These are phyloP conservation scores for Lysandra coridon DNA, from an alignment of 2,888 invertebrate species.

Conservation along the genomic window DNA sequence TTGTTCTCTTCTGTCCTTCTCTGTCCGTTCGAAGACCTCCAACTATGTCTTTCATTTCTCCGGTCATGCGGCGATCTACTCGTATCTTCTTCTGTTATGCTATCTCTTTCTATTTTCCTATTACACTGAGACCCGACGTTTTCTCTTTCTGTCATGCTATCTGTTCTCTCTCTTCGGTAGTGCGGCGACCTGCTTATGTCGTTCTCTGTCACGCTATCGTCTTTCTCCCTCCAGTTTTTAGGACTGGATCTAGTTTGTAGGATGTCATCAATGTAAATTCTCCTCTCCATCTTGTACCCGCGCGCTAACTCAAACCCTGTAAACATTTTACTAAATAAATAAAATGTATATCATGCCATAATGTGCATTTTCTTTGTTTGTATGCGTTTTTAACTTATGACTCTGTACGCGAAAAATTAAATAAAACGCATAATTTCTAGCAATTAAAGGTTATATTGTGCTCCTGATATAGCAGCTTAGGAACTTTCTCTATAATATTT, in stretches of 20 bases:
- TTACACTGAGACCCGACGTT: background rate
- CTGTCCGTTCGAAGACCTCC: background rate
- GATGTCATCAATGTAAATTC: slow-evolving; percentile 75
- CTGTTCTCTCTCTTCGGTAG: background rate
- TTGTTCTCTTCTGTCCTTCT: background rate
- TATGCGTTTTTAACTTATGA: too few species aligned
- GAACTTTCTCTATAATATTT: too few species aligned
- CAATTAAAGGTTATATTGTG: too few species aligned
- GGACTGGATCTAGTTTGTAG: slow-evolving; percentile 43
- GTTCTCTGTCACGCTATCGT: background rate
- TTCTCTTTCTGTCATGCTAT: background rate
- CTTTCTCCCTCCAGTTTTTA: background rate
- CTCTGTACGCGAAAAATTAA: too few species aligned
- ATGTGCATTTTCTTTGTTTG: too few species aligned
- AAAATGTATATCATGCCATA: background rate
- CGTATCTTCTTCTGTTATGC: background rate
- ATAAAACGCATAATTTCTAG: too few species aligned
- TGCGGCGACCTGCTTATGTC: background rate
- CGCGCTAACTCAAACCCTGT: slow-evolving; percentile 82
- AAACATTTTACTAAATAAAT: slow-evolving; percentile 40
- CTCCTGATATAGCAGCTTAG: too few species aligned
- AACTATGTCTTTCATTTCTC: background rate
- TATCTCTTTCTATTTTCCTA: background rate
- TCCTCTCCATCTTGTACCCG: slow-evolving; percentile 84
- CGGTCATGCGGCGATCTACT: background rate